Conservation (phyloP, 1,140 invertebrate species). For the Capitella teleta region DNA sequence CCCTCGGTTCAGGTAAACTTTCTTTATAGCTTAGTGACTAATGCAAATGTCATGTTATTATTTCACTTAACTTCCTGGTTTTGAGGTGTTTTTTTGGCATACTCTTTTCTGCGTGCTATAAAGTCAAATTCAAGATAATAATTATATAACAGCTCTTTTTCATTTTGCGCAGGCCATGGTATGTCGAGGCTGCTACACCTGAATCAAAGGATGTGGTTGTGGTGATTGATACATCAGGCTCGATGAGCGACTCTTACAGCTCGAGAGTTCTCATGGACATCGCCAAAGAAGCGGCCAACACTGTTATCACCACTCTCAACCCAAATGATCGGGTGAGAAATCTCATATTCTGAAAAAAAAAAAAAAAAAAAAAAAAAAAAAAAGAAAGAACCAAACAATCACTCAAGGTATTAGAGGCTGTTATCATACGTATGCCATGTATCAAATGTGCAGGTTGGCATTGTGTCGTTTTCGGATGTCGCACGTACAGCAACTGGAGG, state of each 20-base stretch:
- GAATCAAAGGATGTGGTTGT: not conserved
- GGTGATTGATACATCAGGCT: constrained; percentile 4
- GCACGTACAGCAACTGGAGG: not conserved
- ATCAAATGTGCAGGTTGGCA: not conserved
- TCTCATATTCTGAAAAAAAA: not conserved
- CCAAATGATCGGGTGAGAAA: constrained; percentile 3
- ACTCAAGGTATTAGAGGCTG: not conserved
- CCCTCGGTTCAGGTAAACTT: constrained; percentile 11
- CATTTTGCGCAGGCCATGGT: constrained; percentile 1
- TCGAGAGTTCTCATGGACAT: not conserved
- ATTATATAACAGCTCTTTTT: too few species aligned
- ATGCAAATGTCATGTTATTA: too few species aligned
- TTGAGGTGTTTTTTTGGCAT: too few species aligned
- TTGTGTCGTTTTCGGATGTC: not conserved
- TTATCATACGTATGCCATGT: not conserved
- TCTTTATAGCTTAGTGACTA: too few species aligned
- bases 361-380: not conserved
- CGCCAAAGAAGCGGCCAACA: not conserved
- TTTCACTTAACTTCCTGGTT: too few species aligned
- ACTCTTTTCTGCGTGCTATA: too few species aligned
- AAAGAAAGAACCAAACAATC: not conserved
- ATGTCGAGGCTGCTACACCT: not conserved
- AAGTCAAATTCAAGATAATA: too few species aligned
- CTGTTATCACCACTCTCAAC: not conserved
- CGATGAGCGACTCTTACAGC: not conserved